phyloP scores from a whole-genome alignment of 2,113 vertebrate genomes.

The Oncorhynchus tshawytscha region DNA sequence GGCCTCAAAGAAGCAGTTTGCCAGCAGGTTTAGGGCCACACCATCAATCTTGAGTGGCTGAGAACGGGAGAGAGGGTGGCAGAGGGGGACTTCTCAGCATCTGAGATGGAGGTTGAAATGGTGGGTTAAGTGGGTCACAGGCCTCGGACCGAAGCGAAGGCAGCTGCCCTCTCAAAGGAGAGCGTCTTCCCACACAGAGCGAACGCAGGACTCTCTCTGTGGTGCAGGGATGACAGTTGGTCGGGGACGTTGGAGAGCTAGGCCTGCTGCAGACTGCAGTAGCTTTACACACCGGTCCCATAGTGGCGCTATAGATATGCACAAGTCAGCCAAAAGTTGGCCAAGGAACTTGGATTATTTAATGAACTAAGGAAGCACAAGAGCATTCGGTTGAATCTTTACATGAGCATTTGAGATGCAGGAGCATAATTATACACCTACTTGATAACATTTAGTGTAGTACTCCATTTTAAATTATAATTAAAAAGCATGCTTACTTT shows the following conservation, averaged over 20 bases:
- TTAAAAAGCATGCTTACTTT: too few species aligned
- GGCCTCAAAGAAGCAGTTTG: neutral
- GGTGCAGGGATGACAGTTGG: slow-evolving; percentile 62
- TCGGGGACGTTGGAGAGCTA: slow-evolving; percentile 49
- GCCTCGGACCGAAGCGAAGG: slow-evolving; percentile 72
- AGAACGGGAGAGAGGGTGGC: slow-evolving; percentile 6
- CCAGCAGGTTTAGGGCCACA: slow-evolving; percentile 70
- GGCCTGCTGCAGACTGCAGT: neutral
- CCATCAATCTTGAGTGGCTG: slow-evolving; percentile 73
- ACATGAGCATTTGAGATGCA: too few species aligned
- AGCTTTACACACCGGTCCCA: neutral
- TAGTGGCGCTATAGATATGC: slow-evolving; percentile 4
- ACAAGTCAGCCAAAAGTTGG: slow-evolving; percentile 14
- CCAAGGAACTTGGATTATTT: slow-evolving; percentile 27
- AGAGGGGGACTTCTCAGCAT: slow-evolving; percentile 4
- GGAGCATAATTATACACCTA: too few species aligned
- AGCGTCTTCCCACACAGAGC: neutral
- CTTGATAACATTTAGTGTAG: too few species aligned
- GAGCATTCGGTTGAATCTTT: too few species aligned
- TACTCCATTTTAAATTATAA: too few species aligned
- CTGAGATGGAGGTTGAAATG: slow-evolving; percentile 50
- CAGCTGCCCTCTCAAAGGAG: slow-evolving; percentile 63
- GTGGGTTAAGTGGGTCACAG: slow-evolving; percentile 74
- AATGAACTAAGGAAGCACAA: slow-evolving; percentile 26
- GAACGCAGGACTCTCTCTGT: slow-evolving; percentile 15